These are phyloP conservation scores for Laspeyria flexula DNA, from an alignment of 2,888 invertebrate genomes.

Conservation along the genomic window DNA sequence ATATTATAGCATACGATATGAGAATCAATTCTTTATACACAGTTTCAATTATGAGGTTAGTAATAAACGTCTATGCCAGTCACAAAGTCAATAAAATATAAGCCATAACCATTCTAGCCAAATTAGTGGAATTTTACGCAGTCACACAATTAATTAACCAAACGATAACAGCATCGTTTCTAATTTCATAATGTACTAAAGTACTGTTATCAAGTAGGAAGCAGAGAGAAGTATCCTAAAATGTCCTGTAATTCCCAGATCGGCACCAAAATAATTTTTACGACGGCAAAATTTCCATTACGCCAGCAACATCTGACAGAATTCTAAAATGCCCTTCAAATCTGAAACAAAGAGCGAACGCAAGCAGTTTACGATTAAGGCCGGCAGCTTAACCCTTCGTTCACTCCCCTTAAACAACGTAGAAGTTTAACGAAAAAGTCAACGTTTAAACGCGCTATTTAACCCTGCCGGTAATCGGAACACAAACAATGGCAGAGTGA, in stretches of 20 bases:
- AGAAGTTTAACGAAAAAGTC: slow-evolving; percentile 79
- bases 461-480: slow-evolving; percentile 81
- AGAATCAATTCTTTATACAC: too few species aligned
- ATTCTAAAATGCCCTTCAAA: slow-evolving; percentile 51
- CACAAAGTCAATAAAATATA: too few species aligned
- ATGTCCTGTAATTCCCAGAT: slow-evolving; percentile 24
- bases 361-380: slow-evolving; percentile 76
- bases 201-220: slow-evolving; percentile 1
- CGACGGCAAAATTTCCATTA: slow-evolving; percentile 40
- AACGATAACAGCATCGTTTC: slow-evolving; percentile 1
- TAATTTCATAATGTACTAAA: slow-evolving; percentile 1
- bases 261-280: slow-evolving; percentile 34
- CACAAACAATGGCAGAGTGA: slow-evolving; percentile 80
- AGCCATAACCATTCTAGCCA: too few species aligned
- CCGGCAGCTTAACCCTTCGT: slow-evolving; percentile 75
- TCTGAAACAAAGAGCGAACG: slow-evolving; percentile 65
- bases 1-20: too few species aligned
- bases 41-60: too few species aligned
- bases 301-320: slow-evolving; percentile 36
- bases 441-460: slow-evolving; percentile 78
- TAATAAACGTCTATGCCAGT: too few species aligned
- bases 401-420: slow-evolving; percentile 69
- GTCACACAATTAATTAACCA: background rate
- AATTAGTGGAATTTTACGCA: too few species aligned
- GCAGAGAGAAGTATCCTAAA: slow-evolving; percentile 2